Base-by-base conservation (phyloP, 2,888 invertebrate species). In the Phalera bucephala region DNA sequence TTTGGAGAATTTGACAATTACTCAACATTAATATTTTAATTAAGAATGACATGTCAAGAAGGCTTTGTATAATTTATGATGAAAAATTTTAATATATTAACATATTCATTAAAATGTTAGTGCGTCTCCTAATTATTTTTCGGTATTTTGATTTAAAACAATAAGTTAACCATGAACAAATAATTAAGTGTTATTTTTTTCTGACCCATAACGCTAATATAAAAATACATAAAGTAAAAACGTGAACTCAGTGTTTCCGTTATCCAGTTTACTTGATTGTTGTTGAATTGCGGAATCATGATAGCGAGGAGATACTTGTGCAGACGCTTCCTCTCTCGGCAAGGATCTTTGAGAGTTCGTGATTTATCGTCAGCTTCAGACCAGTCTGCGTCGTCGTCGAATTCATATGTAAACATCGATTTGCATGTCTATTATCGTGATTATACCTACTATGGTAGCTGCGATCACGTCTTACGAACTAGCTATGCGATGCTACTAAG, bases 201-300 rank as follows among this genome's bases (percentile, higher is more conserved):
- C n/a, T n/a, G n/a, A n/a, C n/a, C n/a, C n/a, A n/a, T n/a, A n/a
- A n/a, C n/a, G n/a, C n/a, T n/a, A 17, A 17, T 17, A 17, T 17
- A 17, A 17, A 17, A 17, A 17, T 17, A 3, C 5, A n/a, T 40
- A 37, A 31, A 41, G 55, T 47, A 59, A 63, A 67, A 71, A 49
- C 65, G 59, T 69, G 60, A 68, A 51, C 40, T 37, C 51, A 48
- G 54, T 62, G 52, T 64, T 66, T 67, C 65, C 52, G 50, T 50
- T 66, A 71, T 68, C 43, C 50, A 69, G 65, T 63, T 61, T 55
- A 53, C 59, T 63, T 68, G 60, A 72, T 71, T 64, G 68, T 60
- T 60, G 64, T 63, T 62, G 55, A 65, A 68, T 65, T 64, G 65
- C 61, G 41, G 45, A 68, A 64, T 72, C 69, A 76, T 67, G 66